A percentile compares a stretch with the other conserved stretches of the same genome.
phyloP scores from a whole-genome alignment of 2,113 vertebrate genomes.

The Pollimyrus isidori region DNA sequence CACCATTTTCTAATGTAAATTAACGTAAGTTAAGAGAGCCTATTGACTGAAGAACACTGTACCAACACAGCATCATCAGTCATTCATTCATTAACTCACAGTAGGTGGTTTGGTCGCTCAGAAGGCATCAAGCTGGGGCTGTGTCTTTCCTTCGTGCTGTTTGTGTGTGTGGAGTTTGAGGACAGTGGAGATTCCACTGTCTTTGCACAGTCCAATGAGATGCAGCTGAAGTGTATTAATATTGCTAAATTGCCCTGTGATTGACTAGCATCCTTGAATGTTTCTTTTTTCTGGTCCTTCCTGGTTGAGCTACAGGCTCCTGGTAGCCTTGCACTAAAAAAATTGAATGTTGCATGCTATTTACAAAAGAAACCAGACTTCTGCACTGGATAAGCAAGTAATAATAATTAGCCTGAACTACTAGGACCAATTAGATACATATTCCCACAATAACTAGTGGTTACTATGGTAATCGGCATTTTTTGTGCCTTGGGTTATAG shows the following conservation, averaged over 20 bases:
- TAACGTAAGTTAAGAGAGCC: neutral
- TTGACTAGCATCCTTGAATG: neutral
- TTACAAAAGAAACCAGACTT: neutral
- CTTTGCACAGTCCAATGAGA: neutral
- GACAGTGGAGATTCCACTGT: neutral
- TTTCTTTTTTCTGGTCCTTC: no score
- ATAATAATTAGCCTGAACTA: no score
- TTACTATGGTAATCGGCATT: no score
- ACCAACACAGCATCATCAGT: neutral
- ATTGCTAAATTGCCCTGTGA: neutral
- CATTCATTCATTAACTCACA: neutral
- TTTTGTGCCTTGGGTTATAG: no score
- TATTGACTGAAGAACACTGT: neutral
- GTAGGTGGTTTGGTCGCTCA: neutral
- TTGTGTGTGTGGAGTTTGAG: neutral
- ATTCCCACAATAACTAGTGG: no score
- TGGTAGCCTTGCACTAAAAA: neutral
- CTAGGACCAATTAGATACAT: no score
- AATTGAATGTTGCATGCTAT: neutral
- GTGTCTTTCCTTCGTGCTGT: neutral
- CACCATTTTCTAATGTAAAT: neutral
- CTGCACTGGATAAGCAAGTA: no score
- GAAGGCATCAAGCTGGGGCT: neutral
- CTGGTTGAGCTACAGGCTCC: neutral
- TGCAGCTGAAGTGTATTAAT: neutral